A percentile compares a stretch with the other conserved stretches of the same genome.
Conservation (phyloP, 92 coral and sea anemone genomes). For the Porites evermanni region DNA sequence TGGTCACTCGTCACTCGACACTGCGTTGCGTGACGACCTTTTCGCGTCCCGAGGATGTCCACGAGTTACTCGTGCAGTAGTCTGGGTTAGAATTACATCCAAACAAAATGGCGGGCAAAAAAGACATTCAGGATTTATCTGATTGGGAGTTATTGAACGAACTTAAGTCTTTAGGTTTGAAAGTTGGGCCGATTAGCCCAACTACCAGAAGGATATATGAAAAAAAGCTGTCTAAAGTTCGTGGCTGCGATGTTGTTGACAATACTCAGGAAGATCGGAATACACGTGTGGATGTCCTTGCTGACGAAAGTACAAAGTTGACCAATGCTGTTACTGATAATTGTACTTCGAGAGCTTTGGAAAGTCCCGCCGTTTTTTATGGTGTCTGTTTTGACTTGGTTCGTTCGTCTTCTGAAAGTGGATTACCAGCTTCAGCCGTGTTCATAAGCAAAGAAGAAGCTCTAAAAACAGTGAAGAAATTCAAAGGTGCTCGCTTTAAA, state of each 20-base stretch:
- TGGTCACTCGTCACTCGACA: no score
- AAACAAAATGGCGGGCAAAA: slow-evolving; percentile 88
- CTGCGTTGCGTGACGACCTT: no score
- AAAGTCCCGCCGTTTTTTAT: slow-evolving; percentile 65
- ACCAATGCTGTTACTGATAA: background rate
- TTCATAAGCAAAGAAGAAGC: slow-evolving; percentile 81
- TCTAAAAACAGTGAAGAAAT: slow-evolving; percentile 76
- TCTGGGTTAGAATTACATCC: background rate
- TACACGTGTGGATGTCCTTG: background rate
- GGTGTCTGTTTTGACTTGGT: slow-evolving; percentile 82
- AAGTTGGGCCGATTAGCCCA: slow-evolving; percentile 80
- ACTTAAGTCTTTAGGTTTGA: slow-evolving; percentile 70
- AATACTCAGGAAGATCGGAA: slow-evolving; percentile 24
- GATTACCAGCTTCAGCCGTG: slow-evolving; percentile 63
- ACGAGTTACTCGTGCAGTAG: background rate
- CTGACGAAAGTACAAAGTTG: background rate
- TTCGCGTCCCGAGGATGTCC: background rate
- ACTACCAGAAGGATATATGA: slow-evolving; percentile 88
- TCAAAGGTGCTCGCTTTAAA: slow-evolving; percentile 87
- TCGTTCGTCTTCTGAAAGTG: slow-evolving; percentile 32
- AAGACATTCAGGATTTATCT: slow-evolving; percentile 53
- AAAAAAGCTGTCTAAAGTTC: slow-evolving; percentile 75
- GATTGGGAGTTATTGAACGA: slow-evolving; percentile 78
- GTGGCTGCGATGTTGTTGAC: slow-evolving; percentile 51
- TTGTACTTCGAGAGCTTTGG: background rate